Evolutionary conservation across 2,888 invertebrate species (phyloP).

Genomic region (Thumatha senex): DNA sequence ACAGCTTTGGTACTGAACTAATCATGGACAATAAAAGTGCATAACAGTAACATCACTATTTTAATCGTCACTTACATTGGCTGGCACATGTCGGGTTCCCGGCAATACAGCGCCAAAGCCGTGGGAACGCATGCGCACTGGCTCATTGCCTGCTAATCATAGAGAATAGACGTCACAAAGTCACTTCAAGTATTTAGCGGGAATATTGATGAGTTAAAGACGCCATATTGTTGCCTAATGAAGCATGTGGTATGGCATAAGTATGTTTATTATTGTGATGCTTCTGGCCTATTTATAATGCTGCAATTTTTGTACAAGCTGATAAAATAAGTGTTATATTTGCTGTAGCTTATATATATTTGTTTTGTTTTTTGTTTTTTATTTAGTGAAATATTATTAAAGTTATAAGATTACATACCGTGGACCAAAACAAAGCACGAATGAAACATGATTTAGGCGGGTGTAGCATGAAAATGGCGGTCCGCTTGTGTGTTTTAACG

Average conservation of each 20-base stretch:
- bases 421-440: too few relatives aligned
- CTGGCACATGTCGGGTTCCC: conserved; percentile 8
- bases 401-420: too few relatives aligned
- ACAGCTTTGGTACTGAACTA: too few relatives aligned
- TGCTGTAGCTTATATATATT: too few relatives aligned
- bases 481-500: too few relatives aligned
- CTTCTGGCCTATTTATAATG: not conserved
- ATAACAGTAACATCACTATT: conserved; percentile 3
- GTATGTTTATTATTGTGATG: not conserved
- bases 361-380: too few relatives aligned
- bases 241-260: not conserved
- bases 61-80: conserved; percentile 6
- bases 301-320: not conserved
- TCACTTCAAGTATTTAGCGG: conserved; percentile 21
- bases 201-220: conserved; percentile 15
- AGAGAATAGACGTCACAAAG: conserved; percentile 16
- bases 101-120: conserved; percentile 5
- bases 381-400: too few relatives aligned
- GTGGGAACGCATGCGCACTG: conserved; percentile 36
- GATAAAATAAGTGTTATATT: too few relatives aligned
- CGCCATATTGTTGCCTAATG: conserved; percentile 17
- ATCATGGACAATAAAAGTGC: not conserved
- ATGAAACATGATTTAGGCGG: too few relatives aligned
- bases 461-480: too few relatives aligned
- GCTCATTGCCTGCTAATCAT: conserved; percentile 27